Percentiles rank a stretch among this genome's conserved stretches.
Conservation (phyloP, 2,113 vertebrate genomes). For the Pavo muticus region DNA sequence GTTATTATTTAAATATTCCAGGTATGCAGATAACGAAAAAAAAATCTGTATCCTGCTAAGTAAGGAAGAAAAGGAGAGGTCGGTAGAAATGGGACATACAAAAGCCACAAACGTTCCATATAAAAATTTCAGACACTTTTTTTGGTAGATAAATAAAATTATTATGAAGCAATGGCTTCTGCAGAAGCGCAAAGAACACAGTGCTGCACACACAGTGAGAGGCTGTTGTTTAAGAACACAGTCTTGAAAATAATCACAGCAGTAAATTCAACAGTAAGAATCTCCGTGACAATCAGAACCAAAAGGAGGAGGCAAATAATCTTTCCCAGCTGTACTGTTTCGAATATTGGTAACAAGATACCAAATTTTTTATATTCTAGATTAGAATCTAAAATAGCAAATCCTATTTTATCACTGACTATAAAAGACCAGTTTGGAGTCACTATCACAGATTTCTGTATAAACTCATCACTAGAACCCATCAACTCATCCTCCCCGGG, state of each 20-base stretch:
- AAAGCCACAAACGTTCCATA: not conserved
- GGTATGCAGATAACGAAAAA: not conserved
- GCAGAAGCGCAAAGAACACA: not conserved
- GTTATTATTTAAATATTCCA: not conserved
- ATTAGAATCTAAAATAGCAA: not conserved
- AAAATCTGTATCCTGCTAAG: not conserved
- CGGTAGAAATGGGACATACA: not conserved
- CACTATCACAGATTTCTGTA: not conserved
- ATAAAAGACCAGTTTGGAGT: not conserved
- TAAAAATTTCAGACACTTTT: not conserved
- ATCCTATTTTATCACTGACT: not conserved
- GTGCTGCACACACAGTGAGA: not conserved
- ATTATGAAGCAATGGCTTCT: not conserved
- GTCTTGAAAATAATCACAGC: constrained; percentile 9
- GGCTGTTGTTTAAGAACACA: not conserved
- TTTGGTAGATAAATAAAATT: not conserved
- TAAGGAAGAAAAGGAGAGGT: not conserved
- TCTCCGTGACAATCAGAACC: not conserved
- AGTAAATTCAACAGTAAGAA: constrained; percentile 3
- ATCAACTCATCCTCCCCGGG: not conserved
- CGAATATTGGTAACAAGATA: not conserved
- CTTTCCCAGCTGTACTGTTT: not conserved
- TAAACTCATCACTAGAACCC: not conserved
- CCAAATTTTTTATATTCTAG: not conserved
- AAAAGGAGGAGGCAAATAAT: constrained; percentile 20